A percentile compares a stretch with the other conserved stretches of the same genome.
Conservation (phyloP, 1,140 invertebrate genomes). For the Macrocentrus cingulum region DNA sequence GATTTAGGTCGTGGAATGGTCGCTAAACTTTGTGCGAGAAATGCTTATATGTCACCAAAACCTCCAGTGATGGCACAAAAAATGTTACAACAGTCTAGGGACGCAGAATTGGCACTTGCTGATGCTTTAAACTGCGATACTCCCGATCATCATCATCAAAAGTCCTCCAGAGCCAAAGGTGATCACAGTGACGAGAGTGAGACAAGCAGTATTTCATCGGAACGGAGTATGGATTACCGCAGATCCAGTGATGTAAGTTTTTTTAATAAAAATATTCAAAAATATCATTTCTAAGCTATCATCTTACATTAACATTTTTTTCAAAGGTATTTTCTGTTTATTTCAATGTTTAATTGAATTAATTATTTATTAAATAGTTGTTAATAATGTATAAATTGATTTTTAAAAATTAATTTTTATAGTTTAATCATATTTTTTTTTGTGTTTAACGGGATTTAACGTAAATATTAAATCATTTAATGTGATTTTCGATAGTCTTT, state of each 20-base stretch:
- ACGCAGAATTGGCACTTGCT: constrained; percentile 81
- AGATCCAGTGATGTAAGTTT: constrained; percentile 78
- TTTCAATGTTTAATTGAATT: no score
- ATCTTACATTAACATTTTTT: neutral
- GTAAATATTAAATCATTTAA: constrained; percentile 4
- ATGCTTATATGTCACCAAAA: constrained; percentile 52
- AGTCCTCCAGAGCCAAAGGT: constrained; percentile 55
- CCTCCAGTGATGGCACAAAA: constrained; percentile 76
- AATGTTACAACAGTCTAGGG: constrained; percentile 83
- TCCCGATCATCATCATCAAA: constrained; percentile 48
- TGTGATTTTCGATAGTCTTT: constrained; percentile 61
- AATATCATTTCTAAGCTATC: neutral
- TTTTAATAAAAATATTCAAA: constrained; percentile 14
- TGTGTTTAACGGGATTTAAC: neutral
- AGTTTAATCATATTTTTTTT: no score
- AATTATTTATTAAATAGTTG: no score
- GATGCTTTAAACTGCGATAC: constrained; percentile 67
- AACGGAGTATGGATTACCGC: constrained; percentile 83
- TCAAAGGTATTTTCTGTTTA: no score
- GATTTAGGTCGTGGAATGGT: constrained; percentile 48
- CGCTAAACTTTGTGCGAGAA: constrained; percentile 49
- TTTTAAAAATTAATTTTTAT: no score
- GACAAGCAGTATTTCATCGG: constrained; percentile 92
- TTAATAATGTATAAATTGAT: no score
- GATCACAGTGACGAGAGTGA: constrained; percentile 91